Evolutionary conservation across 2,888 invertebrate species (phyloP).

Genomic region (Drosophila mimetica): DNA sequence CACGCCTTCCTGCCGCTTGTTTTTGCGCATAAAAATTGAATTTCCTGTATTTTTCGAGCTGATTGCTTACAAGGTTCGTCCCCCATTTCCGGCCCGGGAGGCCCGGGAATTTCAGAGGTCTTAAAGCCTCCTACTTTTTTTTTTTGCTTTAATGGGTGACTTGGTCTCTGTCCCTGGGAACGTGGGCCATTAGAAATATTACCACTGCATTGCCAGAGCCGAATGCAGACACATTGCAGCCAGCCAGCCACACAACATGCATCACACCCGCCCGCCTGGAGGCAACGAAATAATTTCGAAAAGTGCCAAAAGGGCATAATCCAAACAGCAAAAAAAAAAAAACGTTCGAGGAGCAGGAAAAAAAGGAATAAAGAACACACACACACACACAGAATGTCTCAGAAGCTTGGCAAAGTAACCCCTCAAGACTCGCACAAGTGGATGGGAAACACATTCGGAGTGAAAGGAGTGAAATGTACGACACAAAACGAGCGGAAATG

Average conservation of each 20-base stretch:
- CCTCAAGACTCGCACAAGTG: conserved; percentile 60
- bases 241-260: conserved; percentile 30
- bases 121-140: conserved; percentile 40
- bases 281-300: conserved; percentile 70
- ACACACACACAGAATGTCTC: conserved; percentile 50
- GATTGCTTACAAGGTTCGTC: conserved; percentile 58
- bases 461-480: conserved; percentile 59
- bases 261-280: conserved; percentile 42
- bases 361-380: conserved; percentile 28
- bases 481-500: conserved; percentile 67
- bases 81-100: conserved; percentile 59
- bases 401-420: conserved; percentile 64
- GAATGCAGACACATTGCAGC: conserved; percentile 43
- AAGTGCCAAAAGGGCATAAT: conserved; percentile 77
- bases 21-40: conserved; percentile 70
- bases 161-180: conserved; percentile 31
- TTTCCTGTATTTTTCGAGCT: conserved; percentile 63
- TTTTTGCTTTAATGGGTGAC: conserved; percentile 19
- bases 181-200: conserved; percentile 61
- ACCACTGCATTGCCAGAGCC: conserved; percentile 52
- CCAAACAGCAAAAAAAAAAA: conserved; percentile 45
- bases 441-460: conserved; percentile 58
- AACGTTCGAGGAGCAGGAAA: conserved; percentile 14
- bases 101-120: conserved; percentile 14
- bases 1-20: conserved; percentile 48